Base-by-base conservation (phyloP, 2,797 vertebrate genomes). In the Leptoclinus maculatus region DNA sequence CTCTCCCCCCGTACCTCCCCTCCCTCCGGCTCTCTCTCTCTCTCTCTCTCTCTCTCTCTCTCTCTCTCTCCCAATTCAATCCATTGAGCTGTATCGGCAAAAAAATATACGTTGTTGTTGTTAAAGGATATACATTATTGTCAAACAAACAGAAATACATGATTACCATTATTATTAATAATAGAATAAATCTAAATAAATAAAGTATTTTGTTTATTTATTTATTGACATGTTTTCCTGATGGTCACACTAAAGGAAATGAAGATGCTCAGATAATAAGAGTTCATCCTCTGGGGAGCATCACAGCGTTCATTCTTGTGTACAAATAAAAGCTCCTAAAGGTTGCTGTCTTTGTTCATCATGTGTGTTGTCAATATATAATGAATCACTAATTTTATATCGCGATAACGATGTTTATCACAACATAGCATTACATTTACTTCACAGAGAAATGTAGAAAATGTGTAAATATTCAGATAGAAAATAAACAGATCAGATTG, bases 1-100 rank as follows among this genome's bases (percentile, higher is more conserved):
- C 66, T 39, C 59, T 16, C 49, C 65, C 49, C 29, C 78, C 57
- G 27, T 16, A 5, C 65, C 57, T 47, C 58, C 68, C 69, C 67
- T 56, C 36, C n/a, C 43, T 23, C 66, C 9, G 36, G 6, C 69
- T 27, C 77, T 1, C 54, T 27, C 59, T 32, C 70, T 19, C 25
- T n/a, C 62, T 65, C 29, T 38, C n/a, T 25, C 71, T 34, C 66
- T 25, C 64, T 43, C 71, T 62, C 41, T n/a, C 58, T 23, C 41
- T n/a, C 39, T 53, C 21, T 25, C 71, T 63, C 39, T 38, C 14
- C 25, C 72, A 53, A 6, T 80, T 75, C 58, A 68, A 53, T 78
- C 8, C 67, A 74, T 68, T 82, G 76, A 87, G 62, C 76, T 82
- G 86, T 81, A 83, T 74, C 77, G 25, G 16, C 38, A 0, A 29